Percentiles rank a stretch among this genome's conserved stretches.
Conservation (phyloP, 2,797 vertebrate genomes). For the Neoniphon sammara region DNA sequence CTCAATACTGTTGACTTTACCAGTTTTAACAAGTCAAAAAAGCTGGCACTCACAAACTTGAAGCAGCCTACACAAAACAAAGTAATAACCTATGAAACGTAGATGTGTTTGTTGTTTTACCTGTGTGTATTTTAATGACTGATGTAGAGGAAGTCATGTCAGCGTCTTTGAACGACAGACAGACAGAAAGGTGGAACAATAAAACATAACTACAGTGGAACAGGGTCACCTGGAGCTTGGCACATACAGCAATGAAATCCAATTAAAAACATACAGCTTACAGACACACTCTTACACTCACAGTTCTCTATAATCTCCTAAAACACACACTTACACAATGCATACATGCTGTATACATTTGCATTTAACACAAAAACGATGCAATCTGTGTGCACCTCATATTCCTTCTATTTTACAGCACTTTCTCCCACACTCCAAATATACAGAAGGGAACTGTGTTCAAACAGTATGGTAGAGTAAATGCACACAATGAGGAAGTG, state of each 20-base stretch:
- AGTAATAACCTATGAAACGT: constrained; percentile 41
- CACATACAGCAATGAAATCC: constrained; percentile 77
- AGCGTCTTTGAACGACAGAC: constrained; percentile 66
- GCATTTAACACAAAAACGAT: constrained; percentile 52
- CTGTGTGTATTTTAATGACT: constrained; percentile 81
- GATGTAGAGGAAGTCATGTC: constrained; percentile 67
- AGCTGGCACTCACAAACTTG: neutral
- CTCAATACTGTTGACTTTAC: neutral
- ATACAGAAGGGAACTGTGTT: constrained; percentile 41
- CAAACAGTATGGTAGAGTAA: neutral
- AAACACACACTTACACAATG: constrained; percentile 49
- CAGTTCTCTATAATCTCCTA: constrained; percentile 54
- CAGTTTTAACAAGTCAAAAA: neutral
- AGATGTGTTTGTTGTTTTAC: constrained; percentile 46
- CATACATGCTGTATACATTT: constrained; percentile 27
- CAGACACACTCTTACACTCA: constrained; percentile 61
- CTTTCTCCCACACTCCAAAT: constrained; percentile 38
- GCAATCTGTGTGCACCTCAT: constrained; percentile 32
- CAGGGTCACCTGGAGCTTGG: constrained; percentile 77
- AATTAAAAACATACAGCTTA: constrained; percentile 68
- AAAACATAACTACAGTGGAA: constrained; percentile 68
- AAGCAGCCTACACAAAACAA: constrained; percentile 9
- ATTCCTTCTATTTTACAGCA: constrained; percentile 37
- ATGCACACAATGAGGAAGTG: constrained; percentile 33
- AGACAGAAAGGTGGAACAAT: constrained; percentile 59